Conservation (phyloP, 2,888 invertebrate genomes). For the Exocentrus adspersus region DNA sequence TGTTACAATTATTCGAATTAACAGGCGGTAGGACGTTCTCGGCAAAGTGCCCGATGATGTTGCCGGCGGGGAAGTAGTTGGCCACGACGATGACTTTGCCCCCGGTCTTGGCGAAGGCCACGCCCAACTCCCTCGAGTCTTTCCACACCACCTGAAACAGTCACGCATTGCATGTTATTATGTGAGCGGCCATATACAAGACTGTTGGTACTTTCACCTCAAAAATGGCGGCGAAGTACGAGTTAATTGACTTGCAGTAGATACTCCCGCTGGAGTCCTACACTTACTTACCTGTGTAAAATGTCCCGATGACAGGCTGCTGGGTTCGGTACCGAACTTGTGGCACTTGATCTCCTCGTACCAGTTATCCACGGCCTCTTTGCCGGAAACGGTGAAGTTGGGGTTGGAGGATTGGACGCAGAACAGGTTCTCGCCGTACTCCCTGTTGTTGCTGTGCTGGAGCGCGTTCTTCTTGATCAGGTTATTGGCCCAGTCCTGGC, state of each 20-base stretch:
- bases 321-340: slow-evolving; percentile 75
- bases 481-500: slow-evolving; percentile 67
- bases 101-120: slow-evolving; percentile 74
- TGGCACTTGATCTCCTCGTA: slow-evolving; percentile 79
- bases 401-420: slow-evolving; percentile 76
- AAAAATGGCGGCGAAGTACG: no score
- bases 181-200: background rate
- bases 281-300: slow-evolving; percentile 70
- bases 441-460: slow-evolving; percentile 69
- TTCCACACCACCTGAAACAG: slow-evolving; percentile 76
- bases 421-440: slow-evolving; percentile 76
- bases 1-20: slow-evolving; percentile 53
- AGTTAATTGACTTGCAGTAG: no score
- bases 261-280: no score
- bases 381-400: slow-evolving; percentile 72
- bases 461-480: slow-evolving; percentile 66
- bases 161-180: background rate
- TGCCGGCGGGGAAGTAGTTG: slow-evolving; percentile 88
- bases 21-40: slow-evolving; percentile 76
- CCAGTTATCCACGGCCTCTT: slow-evolving; percentile 79
- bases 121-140: slow-evolving; percentile 76
- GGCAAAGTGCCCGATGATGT: slow-evolving; percentile 77
- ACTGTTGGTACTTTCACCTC: no score
- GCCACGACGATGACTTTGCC: slow-evolving; percentile 87
- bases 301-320: slow-evolving; percentile 71